These are phyloP conservation scores for Lepidochrysops patricia DNA, from an alignment of 2,888 invertebrate species.

Conservation along the genomic window DNA sequence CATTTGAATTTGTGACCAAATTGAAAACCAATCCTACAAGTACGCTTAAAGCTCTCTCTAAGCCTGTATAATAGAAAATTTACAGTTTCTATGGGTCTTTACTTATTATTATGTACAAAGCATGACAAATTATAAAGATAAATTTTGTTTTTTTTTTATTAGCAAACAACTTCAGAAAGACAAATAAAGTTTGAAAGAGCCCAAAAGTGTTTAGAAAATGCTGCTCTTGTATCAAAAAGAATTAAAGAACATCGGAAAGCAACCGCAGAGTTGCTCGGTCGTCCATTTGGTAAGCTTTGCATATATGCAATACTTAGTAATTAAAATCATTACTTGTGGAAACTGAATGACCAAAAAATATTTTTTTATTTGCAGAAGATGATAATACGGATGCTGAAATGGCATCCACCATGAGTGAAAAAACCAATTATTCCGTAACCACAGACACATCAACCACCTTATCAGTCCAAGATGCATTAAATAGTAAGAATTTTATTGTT, in stretches of 20 bases:
- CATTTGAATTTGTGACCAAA: no score
- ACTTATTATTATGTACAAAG: not conserved
- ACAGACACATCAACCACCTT: conserved; percentile 57
- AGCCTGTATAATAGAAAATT: no score
- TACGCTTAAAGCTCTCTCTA: no score
- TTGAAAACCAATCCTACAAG: no score
- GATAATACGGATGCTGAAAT: conserved; percentile 58
- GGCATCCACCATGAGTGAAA: conserved; percentile 62
- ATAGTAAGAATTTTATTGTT: conserved; percentile 42
- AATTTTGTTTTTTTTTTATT: conserved; percentile 12
- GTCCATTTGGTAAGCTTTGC: conserved; percentile 58
- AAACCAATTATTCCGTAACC: conserved; percentile 58
- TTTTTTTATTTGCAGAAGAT: conserved; percentile 44
- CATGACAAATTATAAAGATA: no score
- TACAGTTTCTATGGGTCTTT: no score
- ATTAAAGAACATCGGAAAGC: conserved; percentile 67
- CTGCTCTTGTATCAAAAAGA: conserved; percentile 64
- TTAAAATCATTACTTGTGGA: not conserved
- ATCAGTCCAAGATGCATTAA: conserved; percentile 66
- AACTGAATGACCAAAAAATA: no score
- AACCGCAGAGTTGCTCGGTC: conserved; percentile 62
- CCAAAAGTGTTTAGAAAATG: conserved; percentile 68
- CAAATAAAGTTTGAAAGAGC: conserved; percentile 64
- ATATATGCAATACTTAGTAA: not conserved
- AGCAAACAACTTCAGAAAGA: conserved; percentile 47